phyloP scores from a whole-genome alignment of 2,797 vertebrate species.

The Enteromius afrohamiltoni region DNA sequence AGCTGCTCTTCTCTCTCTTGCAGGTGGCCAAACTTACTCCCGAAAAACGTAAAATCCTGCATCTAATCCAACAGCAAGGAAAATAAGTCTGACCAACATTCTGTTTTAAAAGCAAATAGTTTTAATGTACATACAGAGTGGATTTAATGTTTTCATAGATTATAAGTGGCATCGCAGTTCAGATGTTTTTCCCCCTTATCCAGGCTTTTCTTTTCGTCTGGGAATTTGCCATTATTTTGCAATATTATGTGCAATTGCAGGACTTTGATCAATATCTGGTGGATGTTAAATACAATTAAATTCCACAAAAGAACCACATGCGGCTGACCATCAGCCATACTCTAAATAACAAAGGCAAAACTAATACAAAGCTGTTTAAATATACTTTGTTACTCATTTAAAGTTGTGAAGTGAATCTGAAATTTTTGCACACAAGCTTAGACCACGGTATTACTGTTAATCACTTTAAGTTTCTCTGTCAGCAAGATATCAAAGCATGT shows the following conservation, averaged over 20 bases:
- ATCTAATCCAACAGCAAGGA: constrained; percentile 18
- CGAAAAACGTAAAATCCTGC: constrained; percentile 47
- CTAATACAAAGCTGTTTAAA: neutral
- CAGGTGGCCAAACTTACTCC: constrained; percentile 42
- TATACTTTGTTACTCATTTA: constrained; percentile 5
- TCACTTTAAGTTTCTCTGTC: neutral
- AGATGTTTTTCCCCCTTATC: neutral
- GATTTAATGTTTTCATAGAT: neutral
- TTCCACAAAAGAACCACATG: neutral
- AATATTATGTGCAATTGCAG: neutral
- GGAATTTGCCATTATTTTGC: neutral
- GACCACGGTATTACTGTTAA: neutral
- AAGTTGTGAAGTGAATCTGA: neutral
- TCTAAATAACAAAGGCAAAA: constrained; percentile 1
- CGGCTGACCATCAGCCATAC: neutral
- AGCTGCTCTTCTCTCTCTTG: neutral
- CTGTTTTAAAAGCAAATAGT: neutral
- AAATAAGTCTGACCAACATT: neutral
- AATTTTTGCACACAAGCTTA: neutral
- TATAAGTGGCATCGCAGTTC: neutral
- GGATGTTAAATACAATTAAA: constrained; percentile 1
- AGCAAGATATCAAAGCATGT: constrained; percentile 7
- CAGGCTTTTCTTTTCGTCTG: neutral
- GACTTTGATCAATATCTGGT: neutral
- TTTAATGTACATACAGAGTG: constrained; percentile 20